A percentile compares a stretch with the other conserved stretches of the same genome.
Evolutionary conservation across 1,140 invertebrate species (phyloP).

Genomic region (Nixonia krombeini): DNA sequence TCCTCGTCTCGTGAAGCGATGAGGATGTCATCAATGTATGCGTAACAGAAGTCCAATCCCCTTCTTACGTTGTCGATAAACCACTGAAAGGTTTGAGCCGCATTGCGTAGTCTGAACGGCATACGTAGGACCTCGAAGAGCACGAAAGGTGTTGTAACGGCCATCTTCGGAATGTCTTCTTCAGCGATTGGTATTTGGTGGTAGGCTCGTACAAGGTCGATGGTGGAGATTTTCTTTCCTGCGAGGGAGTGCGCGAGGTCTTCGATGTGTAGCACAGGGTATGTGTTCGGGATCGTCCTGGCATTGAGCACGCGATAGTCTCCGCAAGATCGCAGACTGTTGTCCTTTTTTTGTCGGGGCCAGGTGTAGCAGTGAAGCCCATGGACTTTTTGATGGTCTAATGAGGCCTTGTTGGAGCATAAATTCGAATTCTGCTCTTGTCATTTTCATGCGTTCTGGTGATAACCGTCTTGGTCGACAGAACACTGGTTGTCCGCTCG

Average conservation of each 20-base stretch:
- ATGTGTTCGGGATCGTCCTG: conserved; percentile 58
- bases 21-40: conserved; percentile 44
- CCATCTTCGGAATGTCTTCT: conserved; percentile 59
- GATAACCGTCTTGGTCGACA: conserved; percentile 1
- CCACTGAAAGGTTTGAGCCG: conserved; percentile 57
- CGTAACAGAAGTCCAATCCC: conserved; percentile 20
- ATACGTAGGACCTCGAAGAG: background rate
- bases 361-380: background rate
- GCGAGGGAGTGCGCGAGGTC: conserved; percentile 55
- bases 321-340: conserved; percentile 16
- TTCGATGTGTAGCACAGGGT: conserved; percentile 49
- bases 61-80: background rate
- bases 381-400: background rate
- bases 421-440: conserved; percentile 1
- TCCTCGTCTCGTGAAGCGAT: conserved; percentile 24
- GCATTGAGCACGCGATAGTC: conserved; percentile 63
- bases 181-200: conserved; percentile 62
- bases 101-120: conserved; percentile 10
- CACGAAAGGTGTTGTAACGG: conserved; percentile 58
- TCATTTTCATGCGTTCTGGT: background rate
- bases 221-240: conserved; percentile 53
- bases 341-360: background rate
- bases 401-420: conserved; percentile 1
- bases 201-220: conserved; percentile 71
- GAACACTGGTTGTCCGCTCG: background rate